phyloP scores from a whole-genome alignment of 2,797 vertebrate species.

The Liasis olivaceus region DNA sequence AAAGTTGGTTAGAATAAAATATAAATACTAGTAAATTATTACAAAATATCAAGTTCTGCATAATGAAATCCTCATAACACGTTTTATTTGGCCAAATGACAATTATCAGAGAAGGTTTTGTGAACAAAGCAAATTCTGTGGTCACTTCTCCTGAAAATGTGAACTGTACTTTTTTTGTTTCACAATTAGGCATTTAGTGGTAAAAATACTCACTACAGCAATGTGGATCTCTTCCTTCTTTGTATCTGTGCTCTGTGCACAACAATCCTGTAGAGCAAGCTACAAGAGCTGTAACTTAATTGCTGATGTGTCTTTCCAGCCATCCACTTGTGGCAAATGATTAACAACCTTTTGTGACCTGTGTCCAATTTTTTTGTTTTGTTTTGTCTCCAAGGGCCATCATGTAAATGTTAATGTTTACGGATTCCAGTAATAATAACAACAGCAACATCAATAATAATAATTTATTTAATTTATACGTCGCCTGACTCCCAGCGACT shows the following conservation, averaged over 20 bases:
- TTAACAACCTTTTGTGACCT: not conserved
- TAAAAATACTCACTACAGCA: not conserved
- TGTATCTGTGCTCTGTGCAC: not conserved
- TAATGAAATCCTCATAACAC: not conserved
- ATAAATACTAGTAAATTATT: not conserved
- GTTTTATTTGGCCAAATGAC: not conserved
- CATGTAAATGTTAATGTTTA: not conserved
- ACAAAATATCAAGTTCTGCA: conserved; percentile 10
- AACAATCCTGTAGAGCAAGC: not conserved
- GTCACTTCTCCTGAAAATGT: not conserved
- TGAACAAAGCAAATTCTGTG: not conserved
- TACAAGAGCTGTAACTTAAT: not conserved
- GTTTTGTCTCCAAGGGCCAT: not conserved
- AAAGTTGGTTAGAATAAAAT: conserved; percentile 6
- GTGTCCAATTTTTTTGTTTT: not conserved
- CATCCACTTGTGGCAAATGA: not conserved
- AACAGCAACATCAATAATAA: not conserved
- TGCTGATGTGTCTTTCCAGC: not conserved
- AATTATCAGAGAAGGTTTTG: not conserved
- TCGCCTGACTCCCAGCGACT: not conserved
- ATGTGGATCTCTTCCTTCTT: not conserved
- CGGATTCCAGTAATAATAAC: not conserved
- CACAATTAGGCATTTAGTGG: not conserved
- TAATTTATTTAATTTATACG: not conserved
- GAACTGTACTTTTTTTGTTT: not conserved